Base-by-base conservation (phyloP, 92 coral and sea anemone species). In the Phymanthus crucifer region DNA sequence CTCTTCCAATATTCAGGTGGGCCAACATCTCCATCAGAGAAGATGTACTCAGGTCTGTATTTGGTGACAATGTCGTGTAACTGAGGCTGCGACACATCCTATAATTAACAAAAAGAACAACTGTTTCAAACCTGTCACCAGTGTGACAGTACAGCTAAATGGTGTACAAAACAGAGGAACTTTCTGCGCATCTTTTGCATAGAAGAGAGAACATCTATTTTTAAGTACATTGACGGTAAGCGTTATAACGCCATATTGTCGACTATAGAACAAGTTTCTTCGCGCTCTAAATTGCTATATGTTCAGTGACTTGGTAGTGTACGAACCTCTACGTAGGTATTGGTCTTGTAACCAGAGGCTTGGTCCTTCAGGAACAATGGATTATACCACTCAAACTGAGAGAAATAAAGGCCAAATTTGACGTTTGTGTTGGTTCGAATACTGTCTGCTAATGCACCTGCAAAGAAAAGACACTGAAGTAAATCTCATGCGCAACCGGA, bases 331-430 rank as follows among this genome's bases (percentile, higher is more conserved):
- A 91, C 91, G 77, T 93, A 93, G 2, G 56, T 64, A 36, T 81
- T 84, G 27, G 98, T 93, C 75, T 82, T 26, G 66, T 68, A 91
- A 16, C 83, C 83, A 77, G 43, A 88, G 54, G 71, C 73, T 48
- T 88, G 83, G 84, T 94, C 98, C 45, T 89, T 26, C 21, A 91
- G 84, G 78, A 89, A 94, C 12, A 91, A 71, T 45, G 98, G 98
- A 68, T 94, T 75, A 83, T 86, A 94, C 93, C 95, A 94, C 52
- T 94, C 98, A 82, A 69, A 91, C 86, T 83, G 77, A 24, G 98
- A 94, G 80, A 76, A 88, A 77, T 94, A 94, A 78, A 94, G 82
- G 40, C 98, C 95, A 83, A 94, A 94, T 66, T 81, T 94, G 13
- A 94, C 78, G 73, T 94, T 81, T 47, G 95, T 87, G 45, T 88